phyloP scores from a whole-genome alignment of 2,113 vertebrate species.

The Dicrurus megarhynchus region DNA sequence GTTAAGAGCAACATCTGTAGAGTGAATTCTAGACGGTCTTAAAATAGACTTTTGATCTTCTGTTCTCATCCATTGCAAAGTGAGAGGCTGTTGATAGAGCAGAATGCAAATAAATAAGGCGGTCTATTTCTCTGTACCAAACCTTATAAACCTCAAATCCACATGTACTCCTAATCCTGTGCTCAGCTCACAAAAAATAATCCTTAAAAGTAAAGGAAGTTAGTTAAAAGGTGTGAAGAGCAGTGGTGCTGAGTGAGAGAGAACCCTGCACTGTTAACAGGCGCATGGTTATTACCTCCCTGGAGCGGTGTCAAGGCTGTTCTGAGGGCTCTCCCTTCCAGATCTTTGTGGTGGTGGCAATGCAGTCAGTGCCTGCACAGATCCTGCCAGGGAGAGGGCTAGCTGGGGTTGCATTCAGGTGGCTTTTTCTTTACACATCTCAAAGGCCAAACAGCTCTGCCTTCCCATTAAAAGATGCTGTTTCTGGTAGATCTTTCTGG shows the following conservation, averaged over 20 bases:
- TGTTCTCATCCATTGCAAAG: neutral
- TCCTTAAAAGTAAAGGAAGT: neutral
- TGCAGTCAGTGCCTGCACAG: neutral
- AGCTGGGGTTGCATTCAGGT: neutral
- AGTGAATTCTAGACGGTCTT: neutral
- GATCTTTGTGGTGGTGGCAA: too few relatives aligned
- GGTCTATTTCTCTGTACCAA: neutral
- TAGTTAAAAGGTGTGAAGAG: neutral
- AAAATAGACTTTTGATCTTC: constrained; percentile 9
- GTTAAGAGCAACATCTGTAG: neutral
- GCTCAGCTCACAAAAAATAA: neutral
- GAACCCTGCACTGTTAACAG: fast-evolving
- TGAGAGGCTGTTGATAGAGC: neutral
- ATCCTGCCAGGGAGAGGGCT: neutral
- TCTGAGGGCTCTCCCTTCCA: neutral
- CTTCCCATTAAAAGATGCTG: neutral
- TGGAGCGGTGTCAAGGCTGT: neutral
- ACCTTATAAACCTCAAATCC: neutral
- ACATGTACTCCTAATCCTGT: neutral
- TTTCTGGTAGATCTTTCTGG: neutral
- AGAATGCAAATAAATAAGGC: neutral
- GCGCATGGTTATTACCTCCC: fast-evolving
- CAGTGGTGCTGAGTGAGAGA: neutral
- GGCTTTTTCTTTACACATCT: neutral
- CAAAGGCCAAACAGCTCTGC: neutral